Evolutionary conservation across 2,113 vertebrate species (phyloP).

Genomic region (Neodon shergylaensis): DNA sequence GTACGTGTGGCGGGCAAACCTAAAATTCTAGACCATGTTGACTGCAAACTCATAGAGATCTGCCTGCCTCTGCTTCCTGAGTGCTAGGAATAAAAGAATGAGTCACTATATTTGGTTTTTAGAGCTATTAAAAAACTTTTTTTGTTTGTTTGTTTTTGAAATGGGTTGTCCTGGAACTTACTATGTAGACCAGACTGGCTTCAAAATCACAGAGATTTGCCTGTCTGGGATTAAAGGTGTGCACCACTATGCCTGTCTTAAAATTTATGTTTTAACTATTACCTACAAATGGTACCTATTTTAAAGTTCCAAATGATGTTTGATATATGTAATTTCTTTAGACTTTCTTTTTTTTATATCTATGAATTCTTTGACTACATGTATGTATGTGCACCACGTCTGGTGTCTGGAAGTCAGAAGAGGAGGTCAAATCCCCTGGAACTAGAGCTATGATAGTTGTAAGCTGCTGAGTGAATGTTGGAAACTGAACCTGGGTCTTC

Average conservation of each 20-base stretch:
- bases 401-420: background rate
- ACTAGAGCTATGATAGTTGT: background rate
- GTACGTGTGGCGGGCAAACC: background rate
- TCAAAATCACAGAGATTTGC: background rate
- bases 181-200: background rate
- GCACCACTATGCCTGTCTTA: background rate
- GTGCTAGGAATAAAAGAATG: background rate
- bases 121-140: background rate
- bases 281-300: background rate
- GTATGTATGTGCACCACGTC: background rate
- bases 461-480: background rate
- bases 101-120: background rate
- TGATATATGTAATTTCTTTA: background rate
- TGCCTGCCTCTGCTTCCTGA: too few relatives aligned
- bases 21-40: background rate
- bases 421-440: background rate
- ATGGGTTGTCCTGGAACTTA: background rate
- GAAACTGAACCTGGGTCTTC: background rate
- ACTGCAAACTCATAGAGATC: background rate
- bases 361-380: background rate
- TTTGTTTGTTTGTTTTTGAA: background rate
- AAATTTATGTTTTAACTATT: background rate
- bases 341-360: background rate
- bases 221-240: background rate
- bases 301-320: background rate